Evolutionary conservation across 2,888 invertebrate genomes (phyloP).

Genomic region (Shargacucullia verbasci): DNA sequence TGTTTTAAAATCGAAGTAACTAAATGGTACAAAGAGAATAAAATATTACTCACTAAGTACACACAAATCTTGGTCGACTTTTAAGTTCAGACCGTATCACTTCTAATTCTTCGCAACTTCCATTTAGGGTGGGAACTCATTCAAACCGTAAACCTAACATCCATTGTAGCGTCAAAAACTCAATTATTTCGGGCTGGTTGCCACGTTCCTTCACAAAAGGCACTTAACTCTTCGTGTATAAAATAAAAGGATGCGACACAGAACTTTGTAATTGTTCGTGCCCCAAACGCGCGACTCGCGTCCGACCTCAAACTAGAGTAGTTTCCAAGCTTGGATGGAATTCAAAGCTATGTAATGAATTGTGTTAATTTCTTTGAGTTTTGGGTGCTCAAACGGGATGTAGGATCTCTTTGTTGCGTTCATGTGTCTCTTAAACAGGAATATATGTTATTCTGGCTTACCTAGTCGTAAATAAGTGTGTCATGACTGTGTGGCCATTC

Average conservation of each 20-base stretch:
- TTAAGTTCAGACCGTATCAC: conserved; percentile 13
- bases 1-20: too few relatives aligned
- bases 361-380: conserved; percentile 52
- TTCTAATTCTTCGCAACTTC: conserved; percentile 46
- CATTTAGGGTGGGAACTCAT: conserved; percentile 35
- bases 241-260: conserved; percentile 44
- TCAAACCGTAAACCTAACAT: conserved; percentile 18
- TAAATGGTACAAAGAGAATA: too few relatives aligned
- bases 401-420: conserved; percentile 21
- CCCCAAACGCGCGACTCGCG: conserved; percentile 10
- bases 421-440: not conserved
- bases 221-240: conserved; percentile 35
- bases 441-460: not conserved
- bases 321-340: conserved; percentile 47
- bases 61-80: too few relatives aligned
- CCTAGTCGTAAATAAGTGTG: too few relatives aligned
- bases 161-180: conserved; percentile 36
- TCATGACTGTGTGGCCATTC: too few relatives aligned
- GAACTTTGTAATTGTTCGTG: conserved; percentile 46
- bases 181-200: conserved; percentile 42
- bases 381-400: conserved; percentile 15
- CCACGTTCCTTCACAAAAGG: conserved; percentile 17
- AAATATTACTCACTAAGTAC: too few relatives aligned
- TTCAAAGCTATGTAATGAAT: conserved; percentile 52
- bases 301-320: conserved; percentile 37